Evolutionary conservation across 2,113 vertebrate genomes (phyloP).

Genomic region (Cyprinodon tularosa): DNA sequence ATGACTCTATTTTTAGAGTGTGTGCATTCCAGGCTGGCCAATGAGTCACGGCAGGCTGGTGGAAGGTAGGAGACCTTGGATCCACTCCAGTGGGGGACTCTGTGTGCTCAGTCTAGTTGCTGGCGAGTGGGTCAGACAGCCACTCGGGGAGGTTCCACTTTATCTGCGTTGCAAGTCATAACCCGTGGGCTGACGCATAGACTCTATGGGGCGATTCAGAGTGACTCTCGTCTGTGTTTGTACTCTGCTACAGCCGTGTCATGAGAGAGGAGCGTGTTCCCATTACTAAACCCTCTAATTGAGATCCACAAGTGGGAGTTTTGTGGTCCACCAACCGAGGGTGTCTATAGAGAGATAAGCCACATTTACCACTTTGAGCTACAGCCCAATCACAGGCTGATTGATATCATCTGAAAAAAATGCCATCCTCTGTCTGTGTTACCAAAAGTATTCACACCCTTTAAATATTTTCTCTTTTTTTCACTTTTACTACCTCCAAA

Average conservation of each 20-base stretch:
- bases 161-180: slow-evolving; percentile 18
- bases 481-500: neutral
- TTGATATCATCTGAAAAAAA: slow-evolving; percentile 71
- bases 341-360: slow-evolving; percentile 26
- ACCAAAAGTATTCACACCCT: neutral
- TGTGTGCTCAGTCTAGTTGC: slow-evolving; percentile 10
- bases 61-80: slow-evolving; percentile 16
- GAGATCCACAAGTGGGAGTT: slow-evolving; percentile 35
- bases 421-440: slow-evolving; percentile 38
- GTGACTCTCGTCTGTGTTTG: slow-evolving; percentile 8
- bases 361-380: slow-evolving; percentile 6
- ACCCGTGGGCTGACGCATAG: slow-evolving; percentile 17
- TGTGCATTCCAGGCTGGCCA: slow-evolving; percentile 23
- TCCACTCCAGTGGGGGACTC: slow-evolving; percentile 7
- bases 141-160: slow-evolving; percentile 11
- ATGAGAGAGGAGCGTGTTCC: slow-evolving; percentile 16
- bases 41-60: slow-evolving; percentile 59
- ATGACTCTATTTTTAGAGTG: slow-evolving; percentile 57
- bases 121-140: slow-evolving; percentile 18
- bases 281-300: slow-evolving; percentile 42
- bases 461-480: neutral
- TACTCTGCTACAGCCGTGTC: slow-evolving; percentile 30
- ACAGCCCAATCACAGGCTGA: slow-evolving; percentile 47
- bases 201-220: slow-evolving; percentile 28
- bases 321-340: slow-evolving; percentile 7